Base-by-base conservation (phyloP, 2,113 vertebrate species). In the Pedetes capensis region DNA sequence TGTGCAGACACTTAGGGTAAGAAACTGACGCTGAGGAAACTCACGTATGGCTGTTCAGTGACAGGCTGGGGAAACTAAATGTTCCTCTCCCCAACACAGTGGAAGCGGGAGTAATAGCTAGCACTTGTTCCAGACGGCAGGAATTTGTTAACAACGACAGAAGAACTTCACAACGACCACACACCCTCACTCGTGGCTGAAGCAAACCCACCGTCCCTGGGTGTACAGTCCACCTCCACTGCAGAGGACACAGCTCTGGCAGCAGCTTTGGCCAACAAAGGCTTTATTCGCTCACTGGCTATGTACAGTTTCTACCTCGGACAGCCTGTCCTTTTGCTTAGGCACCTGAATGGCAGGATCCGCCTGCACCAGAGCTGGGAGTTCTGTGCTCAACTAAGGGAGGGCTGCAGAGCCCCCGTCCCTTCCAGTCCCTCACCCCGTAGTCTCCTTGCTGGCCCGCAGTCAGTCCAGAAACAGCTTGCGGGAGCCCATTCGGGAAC, bases 391-490 rank as follows among this genome's bases (percentile, higher is more conserved):
- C 95, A 34, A 87, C 1, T 47, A 68, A 87, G 79, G 88, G 0
- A 93, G 94, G 37, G 90, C 96, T 92, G 1, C 3, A 7, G 79
- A 78, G 92, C 47, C 64, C 85, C 4, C 34, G 25, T 72, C 93
- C 84, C n/a, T 47, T 17, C 7, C 13, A 39, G 20, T 23, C 63
- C 93, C 75, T 27, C 8, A 13, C 51, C n/a, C 25, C 84, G 2
- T 37, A 18, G 42, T 44, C 85, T 78, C 42, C 86, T 49, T 20
- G 6, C 68, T 37, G 20, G 53, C 78, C 34, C 49, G 61, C 29
- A 34, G 87, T 99, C 98, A 99, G 98, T 99, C 99, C 93, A 99
- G 98, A 79, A 99, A 99, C 95, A 99, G 99, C 97, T 99, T 99
- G 92, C 99, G 98, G 0, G 99, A 99, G 94, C 99, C 99, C 95